A percentile compares a stretch with the other conserved stretches of the same genome.
phyloP scores from a whole-genome alignment of 2,797 vertebrate species.

The Oreochromis grahami region DNA sequence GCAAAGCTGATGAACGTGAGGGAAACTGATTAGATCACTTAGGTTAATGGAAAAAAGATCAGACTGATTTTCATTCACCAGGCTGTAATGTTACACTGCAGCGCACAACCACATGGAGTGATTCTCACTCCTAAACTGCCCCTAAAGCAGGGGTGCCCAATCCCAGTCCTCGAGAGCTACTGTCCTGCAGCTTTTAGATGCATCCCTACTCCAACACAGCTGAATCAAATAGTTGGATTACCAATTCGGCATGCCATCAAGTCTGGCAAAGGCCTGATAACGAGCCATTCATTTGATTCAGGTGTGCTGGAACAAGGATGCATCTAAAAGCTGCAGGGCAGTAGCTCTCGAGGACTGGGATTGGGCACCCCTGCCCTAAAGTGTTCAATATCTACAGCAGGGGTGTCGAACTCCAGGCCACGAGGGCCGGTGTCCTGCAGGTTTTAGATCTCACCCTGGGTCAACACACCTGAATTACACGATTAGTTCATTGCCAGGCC shows the following conservation, averaged over 20 bases:
- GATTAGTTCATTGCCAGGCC: background rate
- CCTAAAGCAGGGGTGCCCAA: background rate
- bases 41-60: background rate
- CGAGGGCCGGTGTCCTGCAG: background rate
- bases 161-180: no score
- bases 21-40: background rate
- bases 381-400: background rate
- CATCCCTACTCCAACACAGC: no score
- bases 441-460: fast-evolving
- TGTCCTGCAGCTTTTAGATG: no score
- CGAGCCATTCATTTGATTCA: no score
- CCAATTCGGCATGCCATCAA: no score
- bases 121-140: no score
- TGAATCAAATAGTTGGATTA: no score
- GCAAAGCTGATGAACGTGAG: background rate
- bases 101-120: background rate
- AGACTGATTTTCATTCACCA: background rate
- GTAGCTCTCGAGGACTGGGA: no score
- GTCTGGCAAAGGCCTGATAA: no score
- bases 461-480: background rate
- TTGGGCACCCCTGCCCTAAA: no score
- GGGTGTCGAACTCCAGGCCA: background rate
- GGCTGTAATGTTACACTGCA: background rate
- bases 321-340: no score
- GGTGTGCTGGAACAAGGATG: no score